These are phyloP conservation scores for Aradophagus sp. DNA, from an alignment of 1,140 invertebrate genomes.

Conservation along the genomic window DNA sequence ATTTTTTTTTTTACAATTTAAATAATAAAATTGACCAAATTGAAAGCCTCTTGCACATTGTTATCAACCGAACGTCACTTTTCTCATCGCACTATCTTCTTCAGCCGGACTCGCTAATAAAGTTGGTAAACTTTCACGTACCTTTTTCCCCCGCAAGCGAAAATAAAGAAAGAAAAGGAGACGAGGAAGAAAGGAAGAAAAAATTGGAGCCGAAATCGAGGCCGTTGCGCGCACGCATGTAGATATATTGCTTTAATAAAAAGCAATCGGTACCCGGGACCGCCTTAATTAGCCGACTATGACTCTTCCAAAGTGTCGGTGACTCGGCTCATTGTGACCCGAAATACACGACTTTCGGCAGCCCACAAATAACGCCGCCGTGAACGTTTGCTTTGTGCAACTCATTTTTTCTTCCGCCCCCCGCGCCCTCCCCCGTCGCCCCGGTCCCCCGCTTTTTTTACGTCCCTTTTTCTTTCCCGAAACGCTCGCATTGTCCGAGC, in stretches of 20 bases:
- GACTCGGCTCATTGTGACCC: slow-evolving; percentile 57
- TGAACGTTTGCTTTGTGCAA: slow-evolving; percentile 45
- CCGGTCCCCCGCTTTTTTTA: slow-evolving; percentile 13
- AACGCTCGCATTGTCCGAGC: slow-evolving; percentile 39
- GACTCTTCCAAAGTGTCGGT: slow-evolving; percentile 58
- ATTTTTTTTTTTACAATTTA: too few relatives aligned
- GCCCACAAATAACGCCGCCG: slow-evolving; percentile 47
- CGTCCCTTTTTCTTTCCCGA: slow-evolving; percentile 30
- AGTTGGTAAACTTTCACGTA: too few relatives aligned
- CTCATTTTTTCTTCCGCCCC: slow-evolving; percentile 33
- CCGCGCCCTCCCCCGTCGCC: neutral
- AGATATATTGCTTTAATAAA: slow-evolving; percentile 55
- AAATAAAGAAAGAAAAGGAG: too few relatives aligned
- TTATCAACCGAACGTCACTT: too few relatives aligned
- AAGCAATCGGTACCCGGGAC: slow-evolving; percentile 49
- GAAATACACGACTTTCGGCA: slow-evolving; percentile 56
- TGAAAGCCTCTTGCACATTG: too few relatives aligned
- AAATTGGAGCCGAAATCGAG: slow-evolving; percentile 39
- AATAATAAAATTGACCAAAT: too few relatives aligned
- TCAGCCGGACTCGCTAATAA: too few relatives aligned
- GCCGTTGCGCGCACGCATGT: slow-evolving; percentile 32
- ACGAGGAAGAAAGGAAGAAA: too few relatives aligned
- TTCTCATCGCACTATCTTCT: too few relatives aligned
- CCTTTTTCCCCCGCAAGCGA: too few relatives aligned
- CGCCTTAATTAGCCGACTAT: slow-evolving; percentile 62